A percentile compares a stretch with the other conserved stretches of the same genome.
Evolutionary conservation across 2,888 invertebrate species (phyloP).

Genomic region (Heliothis peltigera): DNA sequence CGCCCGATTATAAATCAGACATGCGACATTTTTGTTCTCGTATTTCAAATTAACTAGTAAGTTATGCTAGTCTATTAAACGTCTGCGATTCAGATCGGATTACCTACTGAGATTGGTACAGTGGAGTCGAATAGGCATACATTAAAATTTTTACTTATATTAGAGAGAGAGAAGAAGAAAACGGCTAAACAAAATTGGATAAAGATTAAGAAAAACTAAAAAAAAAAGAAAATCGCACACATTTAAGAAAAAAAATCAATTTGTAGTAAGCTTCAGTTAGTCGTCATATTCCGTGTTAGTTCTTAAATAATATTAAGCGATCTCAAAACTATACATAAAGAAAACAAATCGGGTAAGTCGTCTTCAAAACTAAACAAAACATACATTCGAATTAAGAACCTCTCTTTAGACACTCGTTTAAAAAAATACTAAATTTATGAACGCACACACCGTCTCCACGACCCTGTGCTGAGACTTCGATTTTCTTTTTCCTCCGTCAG

Average conservation of each 20-base stretch:
- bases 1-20: conserved; percentile 67
- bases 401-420: too few species aligned
- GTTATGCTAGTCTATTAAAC: conserved; percentile 74
- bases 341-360: too few species aligned
- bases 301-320: too few species aligned
- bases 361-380: too few species aligned
- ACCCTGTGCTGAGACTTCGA: conserved; percentile 75
- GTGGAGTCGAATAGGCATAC: conserved; percentile 54
- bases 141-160: too few species aligned
- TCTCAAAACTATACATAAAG: too few species aligned
- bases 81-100: conserved; percentile 64
- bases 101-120: conserved; percentile 24
- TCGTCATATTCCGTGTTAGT: too few species aligned
- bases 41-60: conserved; percentile 76
- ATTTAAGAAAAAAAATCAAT: too few species aligned
- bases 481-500: conserved; percentile 83
- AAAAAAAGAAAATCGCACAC: too few species aligned
- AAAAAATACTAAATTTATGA: conserved; percentile 16
- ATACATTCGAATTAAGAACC: too few species aligned
- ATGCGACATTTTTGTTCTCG: conserved; percentile 57
- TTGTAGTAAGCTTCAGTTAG: too few species aligned
- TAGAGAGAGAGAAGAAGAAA: too few species aligned
- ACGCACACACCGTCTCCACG: conserved; percentile 63
- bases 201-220: background rate
- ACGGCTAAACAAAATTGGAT: background rate